Conservation (phyloP, 64 coral and sea anemone genomes). For the Actinia tenebrosa region DNA sequence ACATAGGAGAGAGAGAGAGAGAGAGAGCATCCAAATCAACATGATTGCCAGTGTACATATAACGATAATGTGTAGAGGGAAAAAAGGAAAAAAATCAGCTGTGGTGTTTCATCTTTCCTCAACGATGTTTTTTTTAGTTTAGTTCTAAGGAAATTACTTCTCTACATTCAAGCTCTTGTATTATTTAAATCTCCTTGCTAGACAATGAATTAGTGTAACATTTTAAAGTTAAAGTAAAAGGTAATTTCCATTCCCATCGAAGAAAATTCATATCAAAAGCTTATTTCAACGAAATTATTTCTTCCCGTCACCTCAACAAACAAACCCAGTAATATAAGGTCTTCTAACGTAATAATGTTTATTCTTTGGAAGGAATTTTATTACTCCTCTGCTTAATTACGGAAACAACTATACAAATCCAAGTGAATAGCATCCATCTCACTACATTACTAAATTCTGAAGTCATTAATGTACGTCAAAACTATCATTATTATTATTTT, state of each 20-base stretch:
- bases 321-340: not conserved
- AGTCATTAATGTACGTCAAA: not conserved
- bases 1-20: too few species aligned
- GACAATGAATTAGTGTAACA: not conserved
- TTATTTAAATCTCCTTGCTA: not conserved
- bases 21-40: too few species aligned
- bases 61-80: too few species aligned
- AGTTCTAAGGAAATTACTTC: too few species aligned
- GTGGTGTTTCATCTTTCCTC: not conserved
- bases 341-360: not conserved
- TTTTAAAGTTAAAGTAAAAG: not conserved
- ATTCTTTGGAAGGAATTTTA: not conserved
- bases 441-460: not conserved
- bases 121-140: not conserved
- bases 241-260: not conserved
- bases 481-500: not conserved
- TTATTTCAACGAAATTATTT: not conserved
- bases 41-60: too few species aligned
- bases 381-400: not conserved
- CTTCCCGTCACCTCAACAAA: not conserved
- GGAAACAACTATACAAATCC: not conserved
- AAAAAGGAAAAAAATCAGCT: too few species aligned
- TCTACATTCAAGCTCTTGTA: too few species aligned
- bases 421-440: not conserved
- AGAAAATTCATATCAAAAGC: not conserved